Percentiles rank a stretch among this genome's conserved stretches.
Evolutionary conservation across 2,888 invertebrate genomes (phyloP).

Genomic region (Mimumesa dahlbomi): DNA sequence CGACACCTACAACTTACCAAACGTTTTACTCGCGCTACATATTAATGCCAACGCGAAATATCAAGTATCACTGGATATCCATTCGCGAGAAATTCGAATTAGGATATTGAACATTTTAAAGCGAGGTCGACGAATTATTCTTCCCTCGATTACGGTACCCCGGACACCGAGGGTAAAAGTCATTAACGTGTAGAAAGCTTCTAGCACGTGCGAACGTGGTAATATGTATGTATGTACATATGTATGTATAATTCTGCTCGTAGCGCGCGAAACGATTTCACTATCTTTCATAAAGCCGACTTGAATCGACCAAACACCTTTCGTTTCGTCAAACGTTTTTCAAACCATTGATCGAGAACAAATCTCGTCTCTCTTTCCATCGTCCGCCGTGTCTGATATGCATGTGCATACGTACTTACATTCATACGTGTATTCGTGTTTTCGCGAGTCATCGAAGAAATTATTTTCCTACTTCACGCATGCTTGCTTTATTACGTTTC

Average conservation of each 20-base stretch:
- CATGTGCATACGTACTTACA: no score
- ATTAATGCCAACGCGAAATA: no score
- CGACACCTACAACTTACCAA: background rate
- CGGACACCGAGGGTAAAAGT: background rate
- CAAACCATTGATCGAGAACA: background rate
- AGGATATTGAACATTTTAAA: no score
- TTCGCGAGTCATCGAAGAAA: background rate
- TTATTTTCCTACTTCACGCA: background rate
- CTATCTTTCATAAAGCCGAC: conserved; percentile 8
- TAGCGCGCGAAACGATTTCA: conserved; percentile 14
- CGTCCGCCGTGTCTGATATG: background rate
- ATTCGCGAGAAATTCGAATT: no score
- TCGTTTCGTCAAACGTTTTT: background rate
- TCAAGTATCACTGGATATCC: no score
- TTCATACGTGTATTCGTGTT: no score
- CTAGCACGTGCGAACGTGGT: conserved; percentile 14
- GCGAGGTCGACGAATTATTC: background rate
- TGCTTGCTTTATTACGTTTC: background rate
- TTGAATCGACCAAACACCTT: background rate
- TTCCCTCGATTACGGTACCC: background rate
- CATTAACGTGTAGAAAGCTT: conserved; percentile 14
- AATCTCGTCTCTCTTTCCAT: background rate
- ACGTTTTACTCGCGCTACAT: background rate
- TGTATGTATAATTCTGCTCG: conserved; percentile 14
- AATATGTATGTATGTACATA: no score